Evolutionary conservation across 2,113 vertebrate species (phyloP), one percentile per base, ranked within the genome.

Genomic region (Mastomys natalensis): DNA sequence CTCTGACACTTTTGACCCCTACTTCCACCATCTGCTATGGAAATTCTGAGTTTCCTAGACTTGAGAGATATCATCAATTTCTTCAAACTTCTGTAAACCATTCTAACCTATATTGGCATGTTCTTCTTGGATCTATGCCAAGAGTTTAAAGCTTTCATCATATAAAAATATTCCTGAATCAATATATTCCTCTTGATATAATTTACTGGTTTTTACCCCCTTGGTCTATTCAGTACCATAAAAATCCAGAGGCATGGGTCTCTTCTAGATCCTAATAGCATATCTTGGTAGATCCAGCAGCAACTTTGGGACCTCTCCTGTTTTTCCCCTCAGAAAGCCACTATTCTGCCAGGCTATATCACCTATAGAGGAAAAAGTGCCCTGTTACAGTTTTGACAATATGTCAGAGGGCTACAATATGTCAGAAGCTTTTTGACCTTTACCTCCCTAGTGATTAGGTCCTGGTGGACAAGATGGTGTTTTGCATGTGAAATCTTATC

Each of bases 1-100:
- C 72, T 96, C 58, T 76, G 58, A 76, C 48, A 55, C 37, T 89
- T 88, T 40, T 93, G 78, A 68, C 10, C 10, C 26, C 62, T 91
- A 40, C 53, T 87, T 82, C 55, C 0, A 81, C 34, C 21, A 89
- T 76, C 34, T 91, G 37, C 88, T 93, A 43, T 58, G 34, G n/a
- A 31, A 95, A 81, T 93, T 91, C 76, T 93, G 82, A 24, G 68
- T 88, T 93, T 64, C 90, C 66, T 86, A 82, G 66, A 90, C 45
- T 78, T 26, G 51, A 31, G 60, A 0, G 15, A 73, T 16, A 3
- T 40, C n/a, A 72, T 31, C 70, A 62, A 72, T 92, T 87, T 74
- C 43, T 60, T 17, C n/a, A 93, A 62, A n/a, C 16, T 84, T 77
- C 43, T 15, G 53, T 89, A 68, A 84, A 17, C 34, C 2, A 92